Base-by-base conservation (phyloP, 2,113 vertebrate genomes). In the Noturus placidus region DNA sequence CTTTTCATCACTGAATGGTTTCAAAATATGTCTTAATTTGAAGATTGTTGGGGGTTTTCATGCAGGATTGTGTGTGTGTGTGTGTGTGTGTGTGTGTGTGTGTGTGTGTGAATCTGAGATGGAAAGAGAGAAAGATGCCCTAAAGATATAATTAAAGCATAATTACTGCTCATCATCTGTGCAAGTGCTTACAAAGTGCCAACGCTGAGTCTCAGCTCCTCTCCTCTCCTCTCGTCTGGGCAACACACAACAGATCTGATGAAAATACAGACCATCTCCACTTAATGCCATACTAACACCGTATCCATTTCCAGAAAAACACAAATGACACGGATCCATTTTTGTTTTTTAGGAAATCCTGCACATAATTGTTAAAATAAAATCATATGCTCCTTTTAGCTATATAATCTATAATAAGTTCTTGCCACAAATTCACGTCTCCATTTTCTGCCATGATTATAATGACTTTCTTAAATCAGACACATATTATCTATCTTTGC, bases 111-210 rank as follows among this genome's bases (percentile, higher is more conserved):
- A 83, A 15, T 67, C 63, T 67, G n/a, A 67, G 63, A n/a, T 30
- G n/a, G 90, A 92, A 92, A 91, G 89, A 92, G 90, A 92, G 92
- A 91, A 88, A 86, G 89, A 92, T 92, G 93, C 93, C 95, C 94
- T 93, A 87, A 93, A 94, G 93, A 94, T 94, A 93, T 95, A 93
- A 95, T 95, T 95, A 95, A 94, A 95, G 91, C 88, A 86, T 94
- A 93, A 95, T 95, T 94, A 93, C 92, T 87, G 92, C 93, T 93
- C 92, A 92, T 94, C 94, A 93, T 93, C 93, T 93, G 93, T 91
- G 92, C 93, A 92, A 93, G 93, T 92, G 91, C 91, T 94, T 94
- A 90, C 93, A 94, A 95, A 94, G 92, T 93, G 93, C 94, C 92
- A 93, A 90, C 83, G 88, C 91, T 90, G 90, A 92, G 92, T 89